phyloP scores from a whole-genome alignment of 1,140 invertebrate species.

The Spodoptera frugiperda region DNA sequence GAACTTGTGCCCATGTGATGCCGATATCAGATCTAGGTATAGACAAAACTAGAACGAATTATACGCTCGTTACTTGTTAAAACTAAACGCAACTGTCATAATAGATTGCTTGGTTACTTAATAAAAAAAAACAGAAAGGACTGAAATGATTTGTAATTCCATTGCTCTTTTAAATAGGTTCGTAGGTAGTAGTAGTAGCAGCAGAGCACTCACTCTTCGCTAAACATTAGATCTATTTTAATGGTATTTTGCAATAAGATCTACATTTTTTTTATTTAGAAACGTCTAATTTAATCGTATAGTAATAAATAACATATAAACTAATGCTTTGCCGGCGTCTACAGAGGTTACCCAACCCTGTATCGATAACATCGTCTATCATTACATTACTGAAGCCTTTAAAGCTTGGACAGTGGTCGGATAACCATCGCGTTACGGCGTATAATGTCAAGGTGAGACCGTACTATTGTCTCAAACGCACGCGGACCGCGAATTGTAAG shows the following conservation, averaged over 20 bases:
- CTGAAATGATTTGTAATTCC: too few species aligned
- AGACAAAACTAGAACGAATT: too few species aligned
- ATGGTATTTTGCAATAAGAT: too few species aligned
- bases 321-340: neutral
- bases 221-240: too few species aligned
- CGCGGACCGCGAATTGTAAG: slow-evolving; percentile 38
- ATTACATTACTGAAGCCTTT: slow-evolving; percentile 30
- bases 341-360: slow-evolving; percentile 7
- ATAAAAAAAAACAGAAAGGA: too few species aligned
- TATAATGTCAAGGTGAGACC: slow-evolving; percentile 66
- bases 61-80: neutral
- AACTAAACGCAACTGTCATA: neutral
- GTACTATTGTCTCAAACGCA: slow-evolving; percentile 63
- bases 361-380: slow-evolving; percentile 29
- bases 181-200: too few species aligned
- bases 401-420: slow-evolving; percentile 40
- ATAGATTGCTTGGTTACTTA: too few species aligned
- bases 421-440: slow-evolving; percentile 53
- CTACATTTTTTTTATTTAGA: too few species aligned
- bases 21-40: neutral
- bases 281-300: too few species aligned
- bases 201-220: too few species aligned
- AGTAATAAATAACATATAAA: too few species aligned
- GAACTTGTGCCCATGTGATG: slow-evolving; percentile 6
- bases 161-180: too few species aligned